Conservation (phyloP, 2,113 vertebrate species). For the Vicugna pacos region DNA sequence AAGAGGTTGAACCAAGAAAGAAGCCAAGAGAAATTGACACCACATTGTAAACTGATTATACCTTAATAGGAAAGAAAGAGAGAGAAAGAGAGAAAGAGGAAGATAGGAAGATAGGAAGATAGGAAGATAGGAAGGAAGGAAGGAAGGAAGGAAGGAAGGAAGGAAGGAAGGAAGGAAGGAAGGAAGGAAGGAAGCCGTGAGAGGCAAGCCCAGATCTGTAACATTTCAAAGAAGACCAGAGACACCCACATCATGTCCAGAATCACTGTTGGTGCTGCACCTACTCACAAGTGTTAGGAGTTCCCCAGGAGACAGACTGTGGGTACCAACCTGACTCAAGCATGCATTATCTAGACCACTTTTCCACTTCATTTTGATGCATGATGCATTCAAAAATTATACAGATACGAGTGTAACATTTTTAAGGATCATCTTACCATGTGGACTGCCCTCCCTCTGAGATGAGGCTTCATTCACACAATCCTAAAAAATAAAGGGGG, state of each 20-base stretch:
- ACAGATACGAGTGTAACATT: not conserved
- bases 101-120: no score
- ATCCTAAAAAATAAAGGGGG: not conserved
- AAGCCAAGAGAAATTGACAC: not conserved
- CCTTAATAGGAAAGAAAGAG: no score
- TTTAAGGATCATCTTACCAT: constrained; percentile 49
- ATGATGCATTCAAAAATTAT: not conserved
- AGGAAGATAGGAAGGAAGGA: no score
- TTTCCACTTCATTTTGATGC: not conserved
- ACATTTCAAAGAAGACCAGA: not conserved
- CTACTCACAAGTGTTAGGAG: not conserved
- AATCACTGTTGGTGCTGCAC: not conserved
- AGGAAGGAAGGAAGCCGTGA: not conserved
- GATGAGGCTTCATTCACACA: not conserved
- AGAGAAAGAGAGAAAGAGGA: no score
- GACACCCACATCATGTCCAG: rapidly evolving
- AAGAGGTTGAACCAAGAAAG: not conserved
- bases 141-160: not conserved
- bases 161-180: no score
- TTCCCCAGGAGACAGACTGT: not conserved
- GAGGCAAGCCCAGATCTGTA: not conserved
- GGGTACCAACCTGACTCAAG: not conserved
- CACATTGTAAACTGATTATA: no score
- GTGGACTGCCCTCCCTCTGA: not conserved
- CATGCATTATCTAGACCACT: not conserved